These are phyloP conservation scores for Crotalus viridis DNA, from an alignment of 2,113 vertebrate genomes.

Conservation along the genomic window DNA sequence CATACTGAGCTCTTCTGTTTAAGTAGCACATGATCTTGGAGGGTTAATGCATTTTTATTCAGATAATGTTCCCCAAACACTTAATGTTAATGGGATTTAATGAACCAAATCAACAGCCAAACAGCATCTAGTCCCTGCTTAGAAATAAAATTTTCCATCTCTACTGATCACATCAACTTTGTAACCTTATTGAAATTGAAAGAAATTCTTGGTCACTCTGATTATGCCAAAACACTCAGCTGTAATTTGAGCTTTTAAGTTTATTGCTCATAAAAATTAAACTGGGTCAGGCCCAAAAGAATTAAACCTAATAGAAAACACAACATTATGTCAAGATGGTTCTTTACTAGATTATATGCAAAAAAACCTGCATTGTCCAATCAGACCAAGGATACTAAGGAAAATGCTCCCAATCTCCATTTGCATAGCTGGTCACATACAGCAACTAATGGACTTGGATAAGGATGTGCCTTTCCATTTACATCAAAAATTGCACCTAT, in stretches of 20 bases:
- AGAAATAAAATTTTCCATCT: constrained; percentile 15
- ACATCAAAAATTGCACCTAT: neutral
- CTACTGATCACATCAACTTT: constrained; percentile 19
- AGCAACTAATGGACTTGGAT: neutral
- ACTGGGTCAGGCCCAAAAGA: constrained; percentile 35
- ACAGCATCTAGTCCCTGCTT: constrained; percentile 22
- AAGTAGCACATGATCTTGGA: constrained; percentile 24
- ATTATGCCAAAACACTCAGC: constrained; percentile 30
- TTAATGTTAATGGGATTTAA: constrained; percentile 27
- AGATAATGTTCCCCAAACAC: constrained; percentile 24
- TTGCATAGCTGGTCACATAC: neutral
- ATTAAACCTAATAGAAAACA: constrained; percentile 50
- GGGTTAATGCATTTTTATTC: constrained; percentile 28
- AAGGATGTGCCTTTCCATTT: neutral
- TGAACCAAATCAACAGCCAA: constrained; percentile 40
- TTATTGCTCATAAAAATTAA: constrained; percentile 53
- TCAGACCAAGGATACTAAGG: neutral
- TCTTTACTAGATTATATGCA: constrained; percentile 1
- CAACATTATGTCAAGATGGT: constrained; percentile 31
- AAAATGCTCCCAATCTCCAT: neutral
- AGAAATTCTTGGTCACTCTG: constrained; percentile 12
- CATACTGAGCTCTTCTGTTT: constrained; percentile 15
- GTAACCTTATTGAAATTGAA: constrained; percentile 29
- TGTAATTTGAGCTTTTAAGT: constrained; percentile 35
- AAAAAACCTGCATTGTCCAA: neutral